Evolutionary conservation across 2,797 vertebrate genomes (phyloP), one percentile per base, ranked within the genome.

Genomic region (Tympanoctomys barrerae): DNA sequence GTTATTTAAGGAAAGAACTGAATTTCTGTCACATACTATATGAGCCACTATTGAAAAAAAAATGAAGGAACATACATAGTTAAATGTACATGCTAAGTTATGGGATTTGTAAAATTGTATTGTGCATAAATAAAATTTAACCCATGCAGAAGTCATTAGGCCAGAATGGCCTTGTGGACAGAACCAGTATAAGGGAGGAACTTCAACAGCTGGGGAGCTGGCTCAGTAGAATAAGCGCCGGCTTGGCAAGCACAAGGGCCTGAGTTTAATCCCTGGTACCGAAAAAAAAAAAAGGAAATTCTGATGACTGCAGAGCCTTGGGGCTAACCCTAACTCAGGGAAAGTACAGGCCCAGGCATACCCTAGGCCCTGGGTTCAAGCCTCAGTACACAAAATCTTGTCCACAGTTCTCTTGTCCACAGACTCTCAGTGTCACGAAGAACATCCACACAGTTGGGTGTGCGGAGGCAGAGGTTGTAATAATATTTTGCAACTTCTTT

Each of bases 401-500:
- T 21, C 21, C 21, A 21, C 22, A 79, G 18, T 73, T 77, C 93
- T 78, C 86, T 39, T 2, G 5, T 57, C 39, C 54, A 39, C 42
- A 70, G 64, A 52, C n/a, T 73, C 79, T 81, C 19, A 5, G 7
- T 18, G 80, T 31, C 88, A 81, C 28, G 75, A 64, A 52, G 52
- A 62, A 59, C 33, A 54, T 46, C 71, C 78, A 36, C 16, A 66
- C 57, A 87, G 16, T 80, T 81, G 36, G 39, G 13, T 68, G 62
- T 82, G 46, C 49, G 61, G 26, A 87, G 83, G 12, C 86, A 79
- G 64, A 70, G 80, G 49, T 64, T 66, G 79, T 5, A 54, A 91
- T 81, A 90, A 79, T 24, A 18, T 92, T 96, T 66, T 95, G 49
- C 68, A 83, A 89, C 57, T 39, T 78, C 54, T 57, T 57, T 70